These are phyloP conservation scores for Percopsis transmontana DNA, from an alignment of 2,113 vertebrate genomes.

Conservation along the genomic window DNA sequence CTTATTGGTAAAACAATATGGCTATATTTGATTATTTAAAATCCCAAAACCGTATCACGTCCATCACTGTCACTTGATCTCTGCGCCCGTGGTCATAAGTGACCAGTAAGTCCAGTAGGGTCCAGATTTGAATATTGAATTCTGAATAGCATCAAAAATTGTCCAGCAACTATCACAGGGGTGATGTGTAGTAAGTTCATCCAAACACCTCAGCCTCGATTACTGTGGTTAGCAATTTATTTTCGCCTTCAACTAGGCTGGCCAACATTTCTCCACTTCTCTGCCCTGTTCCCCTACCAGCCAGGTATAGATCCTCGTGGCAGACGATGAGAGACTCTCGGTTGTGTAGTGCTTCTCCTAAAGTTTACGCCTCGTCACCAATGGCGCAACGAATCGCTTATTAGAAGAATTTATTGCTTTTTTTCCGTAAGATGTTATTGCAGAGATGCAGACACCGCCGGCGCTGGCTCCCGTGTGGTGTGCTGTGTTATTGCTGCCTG, in stretches of 20 bases:
- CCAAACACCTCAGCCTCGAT: constrained; percentile 50
- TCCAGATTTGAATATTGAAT: constrained; percentile 47
- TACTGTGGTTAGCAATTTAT: constrained; percentile 18
- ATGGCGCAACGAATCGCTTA: constrained; percentile 72
- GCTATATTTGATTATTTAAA: constrained; percentile 62
- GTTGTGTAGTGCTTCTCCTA: constrained; percentile 61
- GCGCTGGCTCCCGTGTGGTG: constrained; percentile 41
- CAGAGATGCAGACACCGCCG: constrained; percentile 57
- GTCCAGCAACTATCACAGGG: constrained; percentile 60
- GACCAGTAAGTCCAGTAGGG: constrained; percentile 62
- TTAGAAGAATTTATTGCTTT: constrained; percentile 76
- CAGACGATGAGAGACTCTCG: constrained; percentile 53
- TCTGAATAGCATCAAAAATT: constrained; percentile 58
- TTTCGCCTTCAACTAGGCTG: constrained; percentile 23
- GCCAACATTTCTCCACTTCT: constrained; percentile 43
- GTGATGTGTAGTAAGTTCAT: constrained; percentile 41
- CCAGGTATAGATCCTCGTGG: constrained; percentile 42
- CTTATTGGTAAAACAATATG: constrained; percentile 63
- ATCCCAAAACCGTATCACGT: constrained; percentile 60
- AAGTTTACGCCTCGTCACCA: constrained; percentile 75
- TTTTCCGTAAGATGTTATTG: constrained; percentile 74
- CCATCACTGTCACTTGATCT: constrained; percentile 64
- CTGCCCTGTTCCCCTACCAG: constrained; percentile 46
- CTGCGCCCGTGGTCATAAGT: constrained; percentile 48
- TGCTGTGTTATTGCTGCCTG: constrained; percentile 70